phyloP scores from a whole-genome alignment of 1,140 invertebrate genomes.

The Drosophila baimaii region DNA sequence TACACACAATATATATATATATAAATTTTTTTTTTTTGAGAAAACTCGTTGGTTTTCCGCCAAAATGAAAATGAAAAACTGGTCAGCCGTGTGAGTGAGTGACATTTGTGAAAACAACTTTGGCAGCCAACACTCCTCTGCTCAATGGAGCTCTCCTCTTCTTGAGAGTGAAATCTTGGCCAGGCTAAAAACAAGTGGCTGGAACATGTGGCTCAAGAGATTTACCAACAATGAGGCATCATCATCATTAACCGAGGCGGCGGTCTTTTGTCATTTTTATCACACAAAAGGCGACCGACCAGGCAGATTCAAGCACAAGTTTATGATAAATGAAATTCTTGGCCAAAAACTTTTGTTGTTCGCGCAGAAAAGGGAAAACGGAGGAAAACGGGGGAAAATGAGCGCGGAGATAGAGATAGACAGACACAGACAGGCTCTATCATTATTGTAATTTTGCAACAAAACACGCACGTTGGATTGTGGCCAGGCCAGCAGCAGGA shows the following conservation, averaged over 20 bases:
- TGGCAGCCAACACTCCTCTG: slow-evolving; percentile 28
- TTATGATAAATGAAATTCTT: slow-evolving; percentile 76
- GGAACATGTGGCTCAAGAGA: slow-evolving; percentile 69
- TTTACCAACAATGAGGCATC: slow-evolving; percentile 51
- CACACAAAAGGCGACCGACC: slow-evolving; percentile 44
- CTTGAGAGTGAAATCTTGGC: slow-evolving; percentile 75
- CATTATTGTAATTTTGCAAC: slow-evolving; percentile 74
- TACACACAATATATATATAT: slow-evolving; percentile 3
- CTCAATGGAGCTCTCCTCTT: slow-evolving; percentile 37
- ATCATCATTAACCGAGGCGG: slow-evolving; percentile 65
- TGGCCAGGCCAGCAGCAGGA: too few species aligned
- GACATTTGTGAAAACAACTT: slow-evolving; percentile 63
- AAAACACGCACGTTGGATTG: slow-evolving; percentile 62
- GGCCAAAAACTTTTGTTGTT: slow-evolving; percentile 63
- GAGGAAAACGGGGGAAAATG: slow-evolving; percentile 10
- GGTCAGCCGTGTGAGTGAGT: slow-evolving; percentile 60
- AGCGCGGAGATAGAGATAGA: neutral
- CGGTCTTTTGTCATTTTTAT: slow-evolving; percentile 74
- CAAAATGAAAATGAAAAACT: slow-evolving; percentile 73
- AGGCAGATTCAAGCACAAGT: slow-evolving; percentile 14
- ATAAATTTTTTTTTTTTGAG: slow-evolving; percentile 6
- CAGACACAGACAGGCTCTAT: slow-evolving; percentile 41
- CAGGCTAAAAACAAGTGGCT: slow-evolving; percentile 67
- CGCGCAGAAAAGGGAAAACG: neutral
- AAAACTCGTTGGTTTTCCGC: slow-evolving; percentile 64